These are phyloP conservation scores for Micromys minutus DNA, from an alignment of 2,113 vertebrate genomes.

Conservation along the genomic window DNA sequence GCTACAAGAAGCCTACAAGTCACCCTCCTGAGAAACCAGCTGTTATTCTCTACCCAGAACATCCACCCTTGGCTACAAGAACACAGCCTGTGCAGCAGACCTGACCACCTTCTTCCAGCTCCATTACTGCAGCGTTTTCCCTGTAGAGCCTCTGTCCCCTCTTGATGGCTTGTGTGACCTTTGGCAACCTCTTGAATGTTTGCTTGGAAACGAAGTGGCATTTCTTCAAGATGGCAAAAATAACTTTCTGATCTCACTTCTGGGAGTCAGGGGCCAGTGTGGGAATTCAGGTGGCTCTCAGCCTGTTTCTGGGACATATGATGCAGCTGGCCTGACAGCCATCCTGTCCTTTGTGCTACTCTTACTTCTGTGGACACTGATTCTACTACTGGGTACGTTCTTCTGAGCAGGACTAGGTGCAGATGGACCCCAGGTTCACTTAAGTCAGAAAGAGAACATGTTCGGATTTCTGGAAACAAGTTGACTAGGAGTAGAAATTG, in stretches of 20 bases:
- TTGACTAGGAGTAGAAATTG: not conserved
- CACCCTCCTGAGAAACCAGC: not conserved
- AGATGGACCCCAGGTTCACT: not conserved
- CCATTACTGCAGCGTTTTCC: not conserved
- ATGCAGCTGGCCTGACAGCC: not conserved
- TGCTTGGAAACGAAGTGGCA: constrained; percentile 29
- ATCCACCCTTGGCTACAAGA: not conserved
- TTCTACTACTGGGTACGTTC: not conserved
- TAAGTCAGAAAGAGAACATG: not conserved
- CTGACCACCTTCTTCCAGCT: not conserved
- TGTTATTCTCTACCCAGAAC: not conserved
- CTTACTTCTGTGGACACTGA: not conserved
- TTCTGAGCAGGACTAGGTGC: not conserved
- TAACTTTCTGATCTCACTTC: not conserved
- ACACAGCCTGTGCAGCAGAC: not conserved
- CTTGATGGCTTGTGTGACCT: constrained; percentile 19
- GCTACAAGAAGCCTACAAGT: not conserved
- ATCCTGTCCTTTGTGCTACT: not conserved
- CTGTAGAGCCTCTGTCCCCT: not conserved
- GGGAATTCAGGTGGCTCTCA: not conserved
- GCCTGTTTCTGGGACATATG: not conserved
- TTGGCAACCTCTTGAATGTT: constrained; percentile 9
- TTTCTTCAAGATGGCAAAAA: constrained; percentile 42
- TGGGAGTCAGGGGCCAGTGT: not conserved
- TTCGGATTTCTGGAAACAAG: not conserved